Percentiles rank a stretch among this genome's conserved stretches.
Evolutionary conservation across 1,140 invertebrate genomes (phyloP).

Genomic region (Oreohelix idahoensis): DNA sequence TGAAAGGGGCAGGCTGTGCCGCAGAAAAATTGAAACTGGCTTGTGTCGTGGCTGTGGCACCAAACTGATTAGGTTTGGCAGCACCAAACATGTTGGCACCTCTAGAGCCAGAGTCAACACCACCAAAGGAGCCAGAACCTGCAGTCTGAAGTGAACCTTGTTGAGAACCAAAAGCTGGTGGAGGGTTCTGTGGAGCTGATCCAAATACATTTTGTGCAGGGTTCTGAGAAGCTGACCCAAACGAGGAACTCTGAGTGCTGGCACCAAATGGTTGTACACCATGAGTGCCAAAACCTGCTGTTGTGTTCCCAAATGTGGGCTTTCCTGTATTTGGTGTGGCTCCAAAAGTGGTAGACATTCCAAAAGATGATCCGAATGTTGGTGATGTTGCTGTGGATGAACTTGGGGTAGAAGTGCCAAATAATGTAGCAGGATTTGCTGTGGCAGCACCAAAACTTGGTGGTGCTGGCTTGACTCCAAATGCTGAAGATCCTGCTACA

Average conservation of each 20-base stretch:
- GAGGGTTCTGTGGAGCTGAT: neutral
- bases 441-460: neutral
- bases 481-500: neutral
- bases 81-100: neutral
- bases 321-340: neutral
- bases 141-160: neutral
- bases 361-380: constrained; percentile 2
- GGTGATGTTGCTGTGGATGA: neutral
- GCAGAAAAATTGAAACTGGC: neutral
- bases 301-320: neutral
- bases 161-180: constrained; percentile 4
- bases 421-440: neutral
- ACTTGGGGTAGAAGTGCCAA: neutral
- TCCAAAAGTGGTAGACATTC: neutral
- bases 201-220: neutral
- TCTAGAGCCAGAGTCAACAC: neutral
- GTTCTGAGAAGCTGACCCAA: neutral
- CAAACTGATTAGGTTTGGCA: neutral
- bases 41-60: neutral
- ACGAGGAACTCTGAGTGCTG: neutral
- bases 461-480: neutral
- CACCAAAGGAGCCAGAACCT: neutral
- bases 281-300: neutral
- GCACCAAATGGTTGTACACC: neutral
- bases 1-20: neutral